Base-by-base conservation (phyloP, 2,888 invertebrate genomes). In the Tenthredo notha region DNA sequence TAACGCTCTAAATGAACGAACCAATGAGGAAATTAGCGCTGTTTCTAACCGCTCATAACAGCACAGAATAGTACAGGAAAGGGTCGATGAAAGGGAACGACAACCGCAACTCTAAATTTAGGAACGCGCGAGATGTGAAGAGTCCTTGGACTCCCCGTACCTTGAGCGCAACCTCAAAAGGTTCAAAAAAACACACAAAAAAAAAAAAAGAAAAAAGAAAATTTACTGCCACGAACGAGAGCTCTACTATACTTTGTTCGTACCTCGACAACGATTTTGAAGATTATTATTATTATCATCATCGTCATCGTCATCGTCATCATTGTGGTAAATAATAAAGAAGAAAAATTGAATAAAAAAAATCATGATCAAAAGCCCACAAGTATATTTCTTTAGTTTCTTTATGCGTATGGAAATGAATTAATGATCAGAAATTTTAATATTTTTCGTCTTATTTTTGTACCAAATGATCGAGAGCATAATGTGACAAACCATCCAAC, bases 91-190 rank as follows among this genome's bases (percentile, higher is more conserved):
- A 33, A 15, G 33, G 18, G 67, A 67, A 67, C 33, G 25, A 67
- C 67, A 25, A 67, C 67, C 33, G 67, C 33, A 33, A 33, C 67
- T 67, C 67, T 33, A 33, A 67, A 67, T 67, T 67, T 67, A 67
- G 67, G 67, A 67, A 67, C 67, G 15, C 67, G 15, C 12, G 67
- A 67, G 67, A 67, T 33, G 33, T 33, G 67, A 67, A 67, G 67
- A 33, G 67, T 67, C 67, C 67, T 67, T 33, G 67, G 21, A 21
- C 72, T 72, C 43, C 43, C 43, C 21, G 43, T 18, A 12, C 21
- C 72, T 72, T 40, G 72, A 72, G 72, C n/a, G 37, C 40, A 21
- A 72, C 37, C 37, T 40, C 21, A 40, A 72, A 43, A 72, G 72
- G n/a, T 15, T 72, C 21, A 21, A 37, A 43, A 72, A 21, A 18